Percentiles rank a stretch among this genome's conserved stretches.
These are phyloP conservation scores for Cherax destructor DNA, from an alignment of 1,140 invertebrate genomes.

Conservation along the genomic window DNA sequence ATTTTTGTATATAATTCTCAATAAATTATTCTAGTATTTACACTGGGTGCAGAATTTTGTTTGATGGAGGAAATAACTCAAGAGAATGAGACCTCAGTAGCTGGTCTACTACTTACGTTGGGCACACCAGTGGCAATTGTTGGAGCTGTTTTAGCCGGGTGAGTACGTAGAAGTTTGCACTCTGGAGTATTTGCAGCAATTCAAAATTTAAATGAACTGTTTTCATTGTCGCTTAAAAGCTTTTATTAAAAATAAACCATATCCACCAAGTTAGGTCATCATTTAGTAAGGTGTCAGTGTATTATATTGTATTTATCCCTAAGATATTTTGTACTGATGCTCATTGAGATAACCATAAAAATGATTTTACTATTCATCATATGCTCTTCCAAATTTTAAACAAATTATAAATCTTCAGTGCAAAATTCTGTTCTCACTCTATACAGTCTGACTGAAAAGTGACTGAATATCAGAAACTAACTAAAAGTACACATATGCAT, in stretches of 20 bases:
- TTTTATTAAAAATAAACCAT: background rate
- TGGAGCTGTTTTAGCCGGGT: background rate
- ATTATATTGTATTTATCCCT: background rate
- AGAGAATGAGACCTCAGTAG: background rate
- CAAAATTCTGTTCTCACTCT: no score
- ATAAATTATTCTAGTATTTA: background rate
- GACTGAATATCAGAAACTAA: no score
- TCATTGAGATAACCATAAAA: no score
- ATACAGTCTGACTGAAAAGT: no score
- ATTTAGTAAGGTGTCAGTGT: background rate
- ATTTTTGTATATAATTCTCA: background rate
- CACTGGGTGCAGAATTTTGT: background rate
- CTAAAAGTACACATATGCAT: no score
- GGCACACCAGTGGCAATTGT: background rate
- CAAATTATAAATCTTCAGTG: no score
- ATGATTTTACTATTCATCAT: no score
- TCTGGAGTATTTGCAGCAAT: background rate
- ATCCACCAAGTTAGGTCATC: background rate
- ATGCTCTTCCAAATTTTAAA: no score
- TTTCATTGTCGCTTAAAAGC: background rate
- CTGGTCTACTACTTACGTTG: background rate
- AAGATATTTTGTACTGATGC: background rate
- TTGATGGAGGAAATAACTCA: background rate
- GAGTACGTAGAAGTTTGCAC: background rate
- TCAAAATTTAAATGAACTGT: background rate